These are phyloP conservation scores for Xyrichtys novacula DNA, from an alignment of 2,797 vertebrate species.

Conservation along the genomic window DNA sequence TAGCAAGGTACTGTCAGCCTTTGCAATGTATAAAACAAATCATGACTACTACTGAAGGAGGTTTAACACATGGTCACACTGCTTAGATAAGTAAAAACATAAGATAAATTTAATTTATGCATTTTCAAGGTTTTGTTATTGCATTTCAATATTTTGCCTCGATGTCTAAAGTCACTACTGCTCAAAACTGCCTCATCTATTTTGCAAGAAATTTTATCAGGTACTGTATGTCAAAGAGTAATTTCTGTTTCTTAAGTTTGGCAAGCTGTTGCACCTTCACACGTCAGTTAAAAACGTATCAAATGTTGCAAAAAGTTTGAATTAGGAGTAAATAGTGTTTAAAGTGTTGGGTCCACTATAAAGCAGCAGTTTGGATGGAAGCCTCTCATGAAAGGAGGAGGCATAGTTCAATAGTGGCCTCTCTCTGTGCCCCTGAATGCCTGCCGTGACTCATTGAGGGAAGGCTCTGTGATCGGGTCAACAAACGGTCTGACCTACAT, in stretches of 20 bases:
- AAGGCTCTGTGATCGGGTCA: not conserved
- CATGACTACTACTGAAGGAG: not conserved
- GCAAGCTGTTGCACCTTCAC: not conserved
- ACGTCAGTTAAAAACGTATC: not conserved
- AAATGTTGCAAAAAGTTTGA: not conserved
- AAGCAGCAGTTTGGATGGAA: not conserved
- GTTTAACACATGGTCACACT: not conserved
- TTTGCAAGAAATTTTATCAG: not conserved
- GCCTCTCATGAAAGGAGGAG: not conserved
- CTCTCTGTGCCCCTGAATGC: not conserved
- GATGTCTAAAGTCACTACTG: too few species aligned
- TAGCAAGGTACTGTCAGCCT: not conserved
- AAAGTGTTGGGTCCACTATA: not conserved
- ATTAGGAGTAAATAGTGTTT: too few species aligned
- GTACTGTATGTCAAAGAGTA: too few species aligned
- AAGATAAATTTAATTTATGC: too few species aligned
- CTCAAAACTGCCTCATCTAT: not conserved
- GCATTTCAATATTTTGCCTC: too few species aligned
- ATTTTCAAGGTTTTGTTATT: too few species aligned
- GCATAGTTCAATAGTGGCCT: not conserved
- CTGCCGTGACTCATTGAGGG: not conserved
- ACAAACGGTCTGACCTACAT: constrained; percentile 17
- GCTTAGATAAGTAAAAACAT: not conserved
- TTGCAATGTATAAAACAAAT: not conserved
- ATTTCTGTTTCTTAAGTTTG: too few species aligned